These are phyloP conservation scores for Epizoanthus stellaris DNA, from an alignment of 92 coral and sea anemone species.

Conservation along the genomic window DNA sequence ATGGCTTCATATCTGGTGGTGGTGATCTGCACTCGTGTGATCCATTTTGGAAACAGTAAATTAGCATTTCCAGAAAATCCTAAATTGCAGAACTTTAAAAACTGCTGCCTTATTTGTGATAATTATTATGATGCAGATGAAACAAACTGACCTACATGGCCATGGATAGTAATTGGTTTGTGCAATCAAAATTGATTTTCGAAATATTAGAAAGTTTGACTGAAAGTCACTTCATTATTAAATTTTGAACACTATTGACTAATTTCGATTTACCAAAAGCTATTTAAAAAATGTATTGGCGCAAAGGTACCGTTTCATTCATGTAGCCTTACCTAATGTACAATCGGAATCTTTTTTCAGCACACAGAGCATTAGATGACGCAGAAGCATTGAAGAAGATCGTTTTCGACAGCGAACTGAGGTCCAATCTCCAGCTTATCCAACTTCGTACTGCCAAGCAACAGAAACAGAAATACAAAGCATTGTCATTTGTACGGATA, in stretches of 20 bases:
- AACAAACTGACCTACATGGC: background rate
- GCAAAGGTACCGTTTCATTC: too few species aligned
- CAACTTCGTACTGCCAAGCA: slow-evolving; percentile 10
- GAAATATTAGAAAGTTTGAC: too few species aligned
- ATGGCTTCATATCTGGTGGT: too few species aligned
- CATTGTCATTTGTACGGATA: too few species aligned
- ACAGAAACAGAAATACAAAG: background rate
- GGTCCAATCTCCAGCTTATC: background rate
- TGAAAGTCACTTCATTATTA: too few species aligned
- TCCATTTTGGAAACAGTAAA: too few species aligned
- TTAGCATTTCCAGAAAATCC: too few species aligned
- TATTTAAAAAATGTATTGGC: too few species aligned
- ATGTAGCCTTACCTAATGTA: background rate
- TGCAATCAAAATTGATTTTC: too few species aligned
- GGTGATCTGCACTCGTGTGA: background rate
- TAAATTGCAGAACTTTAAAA: too few species aligned
- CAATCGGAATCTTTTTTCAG: slow-evolving; percentile 1
- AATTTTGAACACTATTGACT: too few species aligned
- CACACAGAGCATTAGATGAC: slow-evolving; percentile 36
- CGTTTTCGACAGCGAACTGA: slow-evolving; percentile 10
- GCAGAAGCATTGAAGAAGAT: slow-evolving; percentile 18
- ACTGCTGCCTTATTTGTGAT: background rate
- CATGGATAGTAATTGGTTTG: background rate
- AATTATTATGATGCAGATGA: background rate
- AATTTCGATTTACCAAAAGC: too few species aligned